Evolutionary conservation across 1,140 invertebrate species (phyloP).

Genomic region (Magallana gigas): DNA sequence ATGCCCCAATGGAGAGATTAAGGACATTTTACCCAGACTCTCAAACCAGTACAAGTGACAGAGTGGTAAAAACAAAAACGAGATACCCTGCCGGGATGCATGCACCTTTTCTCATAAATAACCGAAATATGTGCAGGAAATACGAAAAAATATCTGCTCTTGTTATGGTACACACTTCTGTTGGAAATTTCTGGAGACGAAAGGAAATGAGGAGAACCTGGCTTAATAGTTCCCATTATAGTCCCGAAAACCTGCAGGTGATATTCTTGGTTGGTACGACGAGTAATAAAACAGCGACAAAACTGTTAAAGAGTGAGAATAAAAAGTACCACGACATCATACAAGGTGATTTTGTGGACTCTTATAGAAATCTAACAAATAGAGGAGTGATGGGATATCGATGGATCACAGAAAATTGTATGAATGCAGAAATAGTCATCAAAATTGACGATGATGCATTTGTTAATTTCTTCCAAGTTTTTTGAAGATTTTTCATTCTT

Average conservation of each 20-base stretch:
- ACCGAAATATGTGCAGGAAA: slow-evolving; percentile 62
- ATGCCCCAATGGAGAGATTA: background rate
- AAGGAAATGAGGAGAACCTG: slow-evolving; percentile 73
- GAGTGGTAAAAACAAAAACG: slow-evolving; percentile 45
- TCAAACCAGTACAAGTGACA: background rate
- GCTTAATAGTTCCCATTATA: slow-evolving; percentile 67
- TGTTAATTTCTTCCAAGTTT: slow-evolving; percentile 75
- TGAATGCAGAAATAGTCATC: slow-evolving; percentile 81
- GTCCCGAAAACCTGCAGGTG: slow-evolving; percentile 59
- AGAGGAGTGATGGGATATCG: slow-evolving; percentile 89
- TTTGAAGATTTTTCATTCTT: slow-evolving; percentile 64
- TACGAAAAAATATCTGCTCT: slow-evolving; percentile 65
- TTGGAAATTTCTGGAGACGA: slow-evolving; percentile 67
- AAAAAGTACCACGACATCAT: slow-evolving; percentile 69
- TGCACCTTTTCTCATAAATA: slow-evolving; percentile 65
- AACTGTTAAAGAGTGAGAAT: slow-evolving; percentile 63
- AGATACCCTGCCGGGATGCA: slow-evolving; percentile 55
- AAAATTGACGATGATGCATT: slow-evolving; percentile 82
- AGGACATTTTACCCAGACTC: background rate
- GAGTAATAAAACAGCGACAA: slow-evolving; percentile 66
- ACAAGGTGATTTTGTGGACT: slow-evolving; percentile 74
- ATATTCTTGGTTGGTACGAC: slow-evolving; percentile 87
- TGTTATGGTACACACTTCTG: slow-evolving; percentile 71
- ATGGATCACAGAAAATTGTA: slow-evolving; percentile 86
- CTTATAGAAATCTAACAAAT: slow-evolving; percentile 74